These are phyloP conservation scores for Troides helena DNA, from an alignment of 2,888 invertebrate species.

Conservation along the genomic window DNA sequence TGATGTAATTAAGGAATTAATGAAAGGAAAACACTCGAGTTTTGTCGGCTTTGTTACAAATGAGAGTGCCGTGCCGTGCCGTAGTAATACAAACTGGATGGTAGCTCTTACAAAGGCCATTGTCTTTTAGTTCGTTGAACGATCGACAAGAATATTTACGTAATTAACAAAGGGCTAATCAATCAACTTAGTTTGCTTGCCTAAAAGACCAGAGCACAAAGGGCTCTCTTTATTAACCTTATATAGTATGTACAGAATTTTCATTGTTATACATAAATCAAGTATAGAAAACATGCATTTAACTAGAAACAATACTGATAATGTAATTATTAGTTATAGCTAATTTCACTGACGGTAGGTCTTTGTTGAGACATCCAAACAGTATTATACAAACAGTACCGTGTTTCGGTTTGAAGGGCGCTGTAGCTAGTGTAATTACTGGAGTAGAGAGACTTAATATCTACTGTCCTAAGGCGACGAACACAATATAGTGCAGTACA, in stretches of 20 bases:
- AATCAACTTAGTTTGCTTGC: conserved; percentile 56
- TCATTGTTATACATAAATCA: not conserved
- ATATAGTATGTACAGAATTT: not conserved
- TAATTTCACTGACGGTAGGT: no score
- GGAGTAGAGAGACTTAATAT: no score
- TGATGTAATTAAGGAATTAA: conserved; percentile 17
- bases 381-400: no score
- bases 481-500: no score
- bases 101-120: conserved; percentile 41
- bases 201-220: not conserved
- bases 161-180: conserved; percentile 58
- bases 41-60: conserved; percentile 39
- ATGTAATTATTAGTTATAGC: no score
- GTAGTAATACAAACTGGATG: conserved; percentile 36
- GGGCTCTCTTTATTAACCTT: conserved; percentile 1
- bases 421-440: no score
- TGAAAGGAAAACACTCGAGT: conserved; percentile 55
- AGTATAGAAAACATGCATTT: not conserved
- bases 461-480: no score
- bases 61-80: conserved; percentile 34
- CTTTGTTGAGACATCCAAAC: no score
- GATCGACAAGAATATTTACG: conserved; percentile 59
- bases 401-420: no score
- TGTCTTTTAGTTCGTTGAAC: conserved; percentile 42
- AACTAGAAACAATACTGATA: no score